These are phyloP conservation scores for Cydia splendana DNA, from an alignment of 1,140 invertebrate species.

Conservation along the genomic window DNA sequence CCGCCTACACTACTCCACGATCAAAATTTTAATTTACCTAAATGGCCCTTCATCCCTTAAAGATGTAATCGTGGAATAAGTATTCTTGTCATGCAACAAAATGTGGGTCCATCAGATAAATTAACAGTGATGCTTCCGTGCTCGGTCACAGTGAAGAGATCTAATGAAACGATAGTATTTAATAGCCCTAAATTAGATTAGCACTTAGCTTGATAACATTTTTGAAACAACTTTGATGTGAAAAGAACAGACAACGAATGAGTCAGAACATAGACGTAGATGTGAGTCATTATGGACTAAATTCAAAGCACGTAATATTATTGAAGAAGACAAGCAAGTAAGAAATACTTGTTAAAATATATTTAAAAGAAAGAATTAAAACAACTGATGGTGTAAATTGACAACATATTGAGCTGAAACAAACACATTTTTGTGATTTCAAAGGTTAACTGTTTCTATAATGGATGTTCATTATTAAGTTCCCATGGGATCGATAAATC, in stretches of 20 bases:
- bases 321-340: neutral
- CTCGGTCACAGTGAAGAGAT: slow-evolving; percentile 31
- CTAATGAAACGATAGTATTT: slow-evolving; percentile 24
- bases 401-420: neutral
- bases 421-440: neutral
- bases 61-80: slow-evolving; percentile 36
- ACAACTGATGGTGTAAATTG: neutral
- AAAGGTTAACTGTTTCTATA: neutral
- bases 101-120: slow-evolving; percentile 44
- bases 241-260: slow-evolving; percentile 13
- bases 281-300: slow-evolving; percentile 1
- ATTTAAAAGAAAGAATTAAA: neutral
- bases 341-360: neutral
- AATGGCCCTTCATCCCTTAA: slow-evolving; percentile 32
- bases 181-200: slow-evolving; percentile 26
- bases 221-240: slow-evolving; percentile 7
- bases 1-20: slow-evolving; percentile 2
- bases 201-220: slow-evolving; percentile 21
- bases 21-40: slow-evolving; percentile 33
- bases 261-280: slow-evolving; percentile 7
- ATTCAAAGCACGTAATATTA: slow-evolving; percentile 11
- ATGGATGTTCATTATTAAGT: neutral
- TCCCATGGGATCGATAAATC: slow-evolving; percentile 12
- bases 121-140: slow-evolving; percentile 40
- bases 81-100: slow-evolving; percentile 39